phyloP scores from a whole-genome alignment of 1,140 invertebrate genomes.

The Glossosoma conforme region DNA sequence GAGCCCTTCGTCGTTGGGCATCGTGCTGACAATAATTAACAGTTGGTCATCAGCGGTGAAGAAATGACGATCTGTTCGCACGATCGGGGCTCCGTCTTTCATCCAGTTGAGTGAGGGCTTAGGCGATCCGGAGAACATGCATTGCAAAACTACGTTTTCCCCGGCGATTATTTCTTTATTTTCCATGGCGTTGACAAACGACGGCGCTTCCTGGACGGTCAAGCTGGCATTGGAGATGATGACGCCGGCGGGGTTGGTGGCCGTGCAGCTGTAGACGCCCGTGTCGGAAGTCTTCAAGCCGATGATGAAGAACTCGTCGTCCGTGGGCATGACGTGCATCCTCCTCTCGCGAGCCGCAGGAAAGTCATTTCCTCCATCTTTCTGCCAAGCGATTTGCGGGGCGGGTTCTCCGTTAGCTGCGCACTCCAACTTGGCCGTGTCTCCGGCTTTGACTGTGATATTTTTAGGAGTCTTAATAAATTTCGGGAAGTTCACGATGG shows the following conservation, averaged over 20 bases:
- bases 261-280: constrained; percentile 91
- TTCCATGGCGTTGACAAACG: constrained; percentile 79
- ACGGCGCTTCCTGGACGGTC: constrained; percentile 79
- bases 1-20: constrained; percentile 69
- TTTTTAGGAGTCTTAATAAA: constrained; percentile 83
- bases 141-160: constrained; percentile 79
- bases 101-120: constrained; percentile 84
- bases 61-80: constrained; percentile 70
- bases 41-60: constrained; percentile 82
- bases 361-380: constrained; percentile 93
- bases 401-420: constrained; percentile 82
- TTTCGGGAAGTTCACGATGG: constrained; percentile 79
- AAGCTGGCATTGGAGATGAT: constrained; percentile 86
- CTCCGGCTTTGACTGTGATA: constrained; percentile 77
- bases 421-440: constrained; percentile 85
- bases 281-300: constrained; percentile 83
- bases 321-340: constrained; percentile 87
- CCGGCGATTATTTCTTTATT: constrained; percentile 75
- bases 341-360: constrained; percentile 89
- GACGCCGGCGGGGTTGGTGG: constrained; percentile 81
- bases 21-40: constrained; percentile 78
- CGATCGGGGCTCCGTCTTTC: constrained; percentile 74
- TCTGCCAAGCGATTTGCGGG: constrained; percentile 88
- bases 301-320: constrained; percentile 89
- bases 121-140: constrained; percentile 80